phyloP scores from a whole-genome alignment of 2,113 vertebrate species.

The Stictonetta naevosa region DNA sequence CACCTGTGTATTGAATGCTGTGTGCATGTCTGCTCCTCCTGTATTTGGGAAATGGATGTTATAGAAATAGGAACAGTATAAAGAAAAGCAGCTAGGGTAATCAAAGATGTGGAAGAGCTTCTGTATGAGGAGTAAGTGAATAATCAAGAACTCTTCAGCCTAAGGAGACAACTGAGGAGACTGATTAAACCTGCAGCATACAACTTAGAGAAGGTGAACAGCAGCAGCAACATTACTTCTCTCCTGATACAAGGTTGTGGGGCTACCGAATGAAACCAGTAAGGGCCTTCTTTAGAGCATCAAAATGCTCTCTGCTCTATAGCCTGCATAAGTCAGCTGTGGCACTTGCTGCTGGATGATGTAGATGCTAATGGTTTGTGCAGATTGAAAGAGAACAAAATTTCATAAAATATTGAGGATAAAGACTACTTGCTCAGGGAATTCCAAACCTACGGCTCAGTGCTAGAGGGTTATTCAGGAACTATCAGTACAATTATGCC shows the following conservation, averaged over 20 bases:
- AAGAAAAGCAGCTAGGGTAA: neutral
- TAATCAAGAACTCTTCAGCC: neutral
- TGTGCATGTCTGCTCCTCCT: neutral
- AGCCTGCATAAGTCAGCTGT: neutral
- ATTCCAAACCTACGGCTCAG: neutral
- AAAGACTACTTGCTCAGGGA: neutral
- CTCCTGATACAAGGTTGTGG: neutral
- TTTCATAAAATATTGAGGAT: neutral
- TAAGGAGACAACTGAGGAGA: neutral
- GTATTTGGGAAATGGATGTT: neutral
- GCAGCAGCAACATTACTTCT: neutral
- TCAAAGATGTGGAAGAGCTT: neutral
- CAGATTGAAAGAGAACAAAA: neutral
- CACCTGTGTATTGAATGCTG: neutral
- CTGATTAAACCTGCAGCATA: neutral
- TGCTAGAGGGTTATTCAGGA: neutral
- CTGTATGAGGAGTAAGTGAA: neutral
- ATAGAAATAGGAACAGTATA: neutral
- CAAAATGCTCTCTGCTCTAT: neutral
- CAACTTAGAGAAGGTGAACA: neutral
- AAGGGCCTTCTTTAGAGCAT: neutral
- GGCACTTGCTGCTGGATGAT: neutral
- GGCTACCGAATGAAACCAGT: neutral
- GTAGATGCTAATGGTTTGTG: neutral
- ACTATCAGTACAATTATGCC: rapidly evolving